Base-by-base conservation (phyloP, 1,140 invertebrate species). In the Bradynema listronoti region DNA sequence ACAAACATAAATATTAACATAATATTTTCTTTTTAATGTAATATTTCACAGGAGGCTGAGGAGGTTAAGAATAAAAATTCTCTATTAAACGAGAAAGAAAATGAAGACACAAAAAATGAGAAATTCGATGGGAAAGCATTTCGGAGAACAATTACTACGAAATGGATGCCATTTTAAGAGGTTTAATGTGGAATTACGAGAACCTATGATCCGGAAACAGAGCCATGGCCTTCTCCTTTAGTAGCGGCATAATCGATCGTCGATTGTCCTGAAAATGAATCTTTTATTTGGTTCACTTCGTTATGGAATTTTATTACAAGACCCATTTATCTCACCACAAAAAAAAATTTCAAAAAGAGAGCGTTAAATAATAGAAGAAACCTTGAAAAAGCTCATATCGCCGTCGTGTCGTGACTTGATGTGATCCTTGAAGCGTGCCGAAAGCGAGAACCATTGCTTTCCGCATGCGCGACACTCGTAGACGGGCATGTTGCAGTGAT, bases 381-480 rank as follows among this genome's bases (percentile, higher is more conserved):
- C 59, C 61, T 66, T 65, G 4, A 63, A 25, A 24, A 63, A 42
- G 1, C 30, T 25, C n/a, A 30, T 43, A 45, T 63, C 42, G 2
- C 49, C 61, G 11, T 33, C 36, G 39, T 63, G 61, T n/a, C 47
- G 41, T 3, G 45, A 29, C 29, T 45, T 30, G 19, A 63, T 65
- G 43, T 63, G 61, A 24, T 63, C 61, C 25, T 63, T 63, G 3
- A 42, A 39, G 14, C 61, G 29, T 34, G 61, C 61, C 14, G 61
- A 63, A 3, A 63, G 29, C 2, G 61, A 65, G 32, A 46, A 63
- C 61, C 61, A 63, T 45, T 63, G 50, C 22, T 63, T 63, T 22
- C 42, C 29, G 43, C 61, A 63, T 11, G 42, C 42, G 11, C 42
- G 16, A 55, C 61, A 63, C 50, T 63, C 61, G 29, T 46, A 63